Evolutionary conservation across 2,113 vertebrate genomes (phyloP).

Genomic region (Campylomormyrus tamandua): DNA sequence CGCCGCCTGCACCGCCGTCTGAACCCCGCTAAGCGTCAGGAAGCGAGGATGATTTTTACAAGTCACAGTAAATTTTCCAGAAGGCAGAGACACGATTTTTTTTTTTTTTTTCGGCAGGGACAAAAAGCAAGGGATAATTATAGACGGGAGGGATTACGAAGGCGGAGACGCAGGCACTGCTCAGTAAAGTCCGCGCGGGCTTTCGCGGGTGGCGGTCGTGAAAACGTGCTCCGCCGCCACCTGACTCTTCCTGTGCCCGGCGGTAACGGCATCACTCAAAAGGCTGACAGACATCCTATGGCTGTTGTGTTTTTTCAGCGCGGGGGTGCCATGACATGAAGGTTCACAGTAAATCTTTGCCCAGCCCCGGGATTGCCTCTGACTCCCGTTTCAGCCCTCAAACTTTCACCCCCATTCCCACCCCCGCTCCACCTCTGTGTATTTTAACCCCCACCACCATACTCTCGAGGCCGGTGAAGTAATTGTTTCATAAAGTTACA

Average conservation of each 20-base stretch:
- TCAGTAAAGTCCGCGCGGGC: conserved; percentile 58
- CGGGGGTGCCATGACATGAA: conserved; percentile 61
- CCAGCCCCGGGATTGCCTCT: conserved; percentile 41
- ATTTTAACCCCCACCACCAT: conserved; percentile 51
- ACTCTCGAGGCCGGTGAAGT: conserved; percentile 48
- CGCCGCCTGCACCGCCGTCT: conserved; percentile 41
- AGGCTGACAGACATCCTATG: conserved; percentile 65
- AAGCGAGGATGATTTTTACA: conserved; percentile 48
- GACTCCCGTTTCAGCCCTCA: conserved; percentile 46
- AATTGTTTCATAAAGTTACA: conserved; percentile 63
- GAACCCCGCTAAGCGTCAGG: conserved; percentile 39
- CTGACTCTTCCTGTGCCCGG: conserved; percentile 16
- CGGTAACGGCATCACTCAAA: conserved; percentile 53
- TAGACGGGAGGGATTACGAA: conserved; percentile 48
- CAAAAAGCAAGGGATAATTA: conserved; percentile 54
- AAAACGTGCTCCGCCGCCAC: conserved; percentile 59
- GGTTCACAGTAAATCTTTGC: conserved; percentile 67
- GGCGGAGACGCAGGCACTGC: conserved; percentile 59
- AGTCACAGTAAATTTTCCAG: conserved; percentile 48
- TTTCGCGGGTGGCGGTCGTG: conserved; percentile 32
- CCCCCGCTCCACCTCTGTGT: conserved; percentile 52
- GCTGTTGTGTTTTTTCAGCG: conserved; percentile 36
- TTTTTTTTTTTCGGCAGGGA: conserved; percentile 32
- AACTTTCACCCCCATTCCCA: conserved; percentile 40
- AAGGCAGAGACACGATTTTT: conserved; percentile 36